A percentile compares a stretch with the other conserved stretches of the same genome.
Evolutionary conservation across 2,888 invertebrate species (phyloP).

Genomic region (Andrena haemorrhoa): DNA sequence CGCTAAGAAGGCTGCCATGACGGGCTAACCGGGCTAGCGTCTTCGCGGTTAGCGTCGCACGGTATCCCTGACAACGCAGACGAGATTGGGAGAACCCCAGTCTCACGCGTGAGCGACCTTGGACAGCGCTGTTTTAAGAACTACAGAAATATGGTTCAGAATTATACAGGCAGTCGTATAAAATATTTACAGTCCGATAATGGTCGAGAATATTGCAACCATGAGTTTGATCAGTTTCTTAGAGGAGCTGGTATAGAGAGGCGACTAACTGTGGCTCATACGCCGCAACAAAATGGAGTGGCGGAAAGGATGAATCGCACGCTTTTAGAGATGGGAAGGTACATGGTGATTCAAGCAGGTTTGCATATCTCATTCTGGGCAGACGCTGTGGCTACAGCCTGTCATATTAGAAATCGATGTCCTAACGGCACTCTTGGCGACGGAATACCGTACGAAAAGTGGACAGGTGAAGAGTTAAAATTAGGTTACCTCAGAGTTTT

Average conservation of each 20-base stretch:
- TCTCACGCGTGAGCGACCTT: too few species aligned
- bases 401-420: slow-evolving; percentile 48
- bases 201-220: slow-evolving; percentile 8
- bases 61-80: too few species aligned
- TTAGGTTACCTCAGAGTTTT: background rate
- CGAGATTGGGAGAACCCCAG: too few species aligned
- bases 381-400: slow-evolving; percentile 45
- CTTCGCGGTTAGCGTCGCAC: too few species aligned
- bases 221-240: slow-evolving; percentile 4
- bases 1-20: too few species aligned
- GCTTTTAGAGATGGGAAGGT: slow-evolving; percentile 69
- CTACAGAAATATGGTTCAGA: slow-evolving; percentile 7
- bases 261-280: background rate
- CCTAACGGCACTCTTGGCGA: slow-evolving; percentile 33
- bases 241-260: slow-evolving; percentile 13
- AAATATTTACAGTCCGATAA: slow-evolving; percentile 17
- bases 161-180: slow-evolving; percentile 5
- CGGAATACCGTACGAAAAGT: slow-evolving; percentile 44
- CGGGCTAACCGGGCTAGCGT: too few species aligned
- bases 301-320: slow-evolving; percentile 75
- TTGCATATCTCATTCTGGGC: slow-evolving; percentile 58
- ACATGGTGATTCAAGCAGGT: slow-evolving; percentile 66
- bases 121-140: too few species aligned
- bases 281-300: slow-evolving; percentile 67
- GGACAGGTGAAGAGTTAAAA: slow-evolving; percentile 15